phyloP scores from a whole-genome alignment of 2,888 invertebrate genomes.

The Drosophila ustulata region DNA sequence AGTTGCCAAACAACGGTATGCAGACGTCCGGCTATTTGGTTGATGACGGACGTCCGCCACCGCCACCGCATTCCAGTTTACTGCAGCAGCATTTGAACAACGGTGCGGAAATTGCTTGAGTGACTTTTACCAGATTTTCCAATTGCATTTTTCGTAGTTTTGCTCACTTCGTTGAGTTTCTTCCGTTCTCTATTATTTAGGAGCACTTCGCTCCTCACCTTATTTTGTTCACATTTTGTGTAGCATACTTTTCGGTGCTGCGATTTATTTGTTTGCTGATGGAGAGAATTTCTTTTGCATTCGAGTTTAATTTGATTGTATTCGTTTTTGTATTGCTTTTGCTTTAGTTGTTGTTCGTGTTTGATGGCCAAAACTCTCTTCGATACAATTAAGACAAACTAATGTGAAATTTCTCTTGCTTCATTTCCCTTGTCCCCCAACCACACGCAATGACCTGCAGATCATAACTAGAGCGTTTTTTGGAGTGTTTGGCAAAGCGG shows the following conservation, averaged over 20 bases:
- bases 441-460: constrained; percentile 41
- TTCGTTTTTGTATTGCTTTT: constrained; percentile 10
- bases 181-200: neutral
- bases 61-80: constrained; percentile 89
- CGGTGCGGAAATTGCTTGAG: constrained; percentile 67
- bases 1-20: constrained; percentile 61
- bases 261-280: neutral
- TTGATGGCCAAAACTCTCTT: constrained; percentile 15
- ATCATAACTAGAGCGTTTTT: constrained; percentile 63
- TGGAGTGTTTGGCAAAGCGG: constrained; percentile 57
- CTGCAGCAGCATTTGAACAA: constrained; percentile 88
- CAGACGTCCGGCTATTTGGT: constrained; percentile 73
- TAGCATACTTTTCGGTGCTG: constrained; percentile 28
- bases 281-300: neutral
- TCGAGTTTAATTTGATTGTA: neutral
- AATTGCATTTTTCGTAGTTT: constrained; percentile 29
- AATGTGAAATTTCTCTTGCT: constrained; percentile 65
- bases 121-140: constrained; percentile 14
- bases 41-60: constrained; percentile 89
- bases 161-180: constrained; percentile 14
- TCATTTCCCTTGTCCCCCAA: constrained; percentile 32
- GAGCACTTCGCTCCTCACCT: neutral
- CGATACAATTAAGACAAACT: constrained; percentile 35
- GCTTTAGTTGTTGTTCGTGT: constrained; percentile 45
- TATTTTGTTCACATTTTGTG: constrained; percentile 15